phyloP scores from a whole-genome alignment of 2,888 invertebrate genomes.

The Philereme transversata region DNA sequence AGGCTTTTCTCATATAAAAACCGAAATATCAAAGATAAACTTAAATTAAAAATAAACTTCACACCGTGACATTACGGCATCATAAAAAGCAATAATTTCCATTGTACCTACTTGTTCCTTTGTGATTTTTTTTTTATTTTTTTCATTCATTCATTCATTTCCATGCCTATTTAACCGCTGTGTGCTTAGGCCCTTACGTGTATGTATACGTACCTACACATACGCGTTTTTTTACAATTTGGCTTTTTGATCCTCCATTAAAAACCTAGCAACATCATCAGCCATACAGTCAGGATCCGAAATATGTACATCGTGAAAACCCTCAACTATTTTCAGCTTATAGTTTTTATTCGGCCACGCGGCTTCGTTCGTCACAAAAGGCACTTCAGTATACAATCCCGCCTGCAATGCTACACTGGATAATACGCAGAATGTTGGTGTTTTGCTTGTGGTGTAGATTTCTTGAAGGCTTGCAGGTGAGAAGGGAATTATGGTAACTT shows the following conservation, averaged over 20 bases:
- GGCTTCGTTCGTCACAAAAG: slow-evolving; percentile 52
- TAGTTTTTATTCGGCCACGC: slow-evolving; percentile 63
- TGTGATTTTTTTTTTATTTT: too few relatives aligned
- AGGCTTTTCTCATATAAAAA: too few relatives aligned
- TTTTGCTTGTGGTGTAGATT: slow-evolving; percentile 50
- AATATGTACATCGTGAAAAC: slow-evolving; percentile 85
- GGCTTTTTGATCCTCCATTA: slow-evolving; percentile 44
- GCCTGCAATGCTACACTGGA: slow-evolving; percentile 45
- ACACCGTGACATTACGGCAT: too few relatives aligned
- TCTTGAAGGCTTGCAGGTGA: slow-evolving; percentile 45
- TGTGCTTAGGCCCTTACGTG: too few relatives aligned
- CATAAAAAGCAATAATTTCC: too few relatives aligned
- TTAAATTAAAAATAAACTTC: too few relatives aligned
- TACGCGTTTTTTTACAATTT: slow-evolving; percentile 26
- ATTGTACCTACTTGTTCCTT: too few relatives aligned
- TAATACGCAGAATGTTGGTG: slow-evolving; percentile 58
- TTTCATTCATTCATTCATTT: too few relatives aligned
- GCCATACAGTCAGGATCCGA: slow-evolving; percentile 81
- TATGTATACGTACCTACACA: too few relatives aligned
- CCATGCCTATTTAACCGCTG: too few relatives aligned
- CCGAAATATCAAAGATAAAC: too few relatives aligned
- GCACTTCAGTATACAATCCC: slow-evolving; percentile 45
- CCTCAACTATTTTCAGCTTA: slow-evolving; percentile 65
- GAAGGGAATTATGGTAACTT: slow-evolving; percentile 53
- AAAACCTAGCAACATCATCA: slow-evolving; percentile 58